Evolutionary conservation across 2,797 vertebrate genomes (phyloP).

Genomic region (Lophius americanus): DNA sequence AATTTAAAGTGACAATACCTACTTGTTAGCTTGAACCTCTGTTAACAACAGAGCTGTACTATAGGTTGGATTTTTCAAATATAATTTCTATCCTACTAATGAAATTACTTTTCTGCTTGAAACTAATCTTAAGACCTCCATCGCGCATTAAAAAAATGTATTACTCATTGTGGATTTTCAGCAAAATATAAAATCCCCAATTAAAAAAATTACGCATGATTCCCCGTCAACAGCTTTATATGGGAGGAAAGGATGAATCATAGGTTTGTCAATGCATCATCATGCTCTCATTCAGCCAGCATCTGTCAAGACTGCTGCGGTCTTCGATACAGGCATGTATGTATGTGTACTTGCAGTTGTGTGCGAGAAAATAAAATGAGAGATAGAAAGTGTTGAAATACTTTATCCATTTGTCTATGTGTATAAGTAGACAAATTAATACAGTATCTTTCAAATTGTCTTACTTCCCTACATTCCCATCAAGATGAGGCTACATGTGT

Average conservation of each 20-base stretch:
- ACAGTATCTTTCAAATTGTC: slow-evolving; percentile 12
- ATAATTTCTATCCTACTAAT: no score
- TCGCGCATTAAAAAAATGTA: slow-evolving; percentile 19
- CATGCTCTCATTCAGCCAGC: slow-evolving; percentile 24
- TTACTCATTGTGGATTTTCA: slow-evolving; percentile 40
- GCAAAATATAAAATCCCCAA: slow-evolving; percentile 47
- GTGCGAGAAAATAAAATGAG: slow-evolving; percentile 10
- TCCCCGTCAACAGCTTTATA: slow-evolving; percentile 32
- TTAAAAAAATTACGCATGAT: slow-evolving; percentile 65
- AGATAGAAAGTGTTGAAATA: slow-evolving; percentile 15
- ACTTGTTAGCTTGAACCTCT: not conserved
- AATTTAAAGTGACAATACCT: slow-evolving; percentile 28
- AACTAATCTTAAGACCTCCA: slow-evolving; percentile 24
- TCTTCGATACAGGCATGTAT: slow-evolving; percentile 2
- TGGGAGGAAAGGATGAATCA: slow-evolving; percentile 61
- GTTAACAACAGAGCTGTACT: slow-evolving; percentile 9
- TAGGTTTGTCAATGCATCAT: slow-evolving; percentile 52
- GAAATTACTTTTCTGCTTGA: slow-evolving; percentile 12
- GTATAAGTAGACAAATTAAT: no score
- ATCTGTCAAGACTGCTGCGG: slow-evolving; percentile 9
- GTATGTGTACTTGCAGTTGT: not conserved
- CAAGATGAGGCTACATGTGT: slow-evolving; percentile 37
- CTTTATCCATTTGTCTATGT: slow-evolving; percentile 14
- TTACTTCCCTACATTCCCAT: slow-evolving; percentile 22
- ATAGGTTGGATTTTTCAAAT: not conserved